Conservation (phyloP, 1,140 invertebrate genomes). For the Aplysia californica region DNA sequence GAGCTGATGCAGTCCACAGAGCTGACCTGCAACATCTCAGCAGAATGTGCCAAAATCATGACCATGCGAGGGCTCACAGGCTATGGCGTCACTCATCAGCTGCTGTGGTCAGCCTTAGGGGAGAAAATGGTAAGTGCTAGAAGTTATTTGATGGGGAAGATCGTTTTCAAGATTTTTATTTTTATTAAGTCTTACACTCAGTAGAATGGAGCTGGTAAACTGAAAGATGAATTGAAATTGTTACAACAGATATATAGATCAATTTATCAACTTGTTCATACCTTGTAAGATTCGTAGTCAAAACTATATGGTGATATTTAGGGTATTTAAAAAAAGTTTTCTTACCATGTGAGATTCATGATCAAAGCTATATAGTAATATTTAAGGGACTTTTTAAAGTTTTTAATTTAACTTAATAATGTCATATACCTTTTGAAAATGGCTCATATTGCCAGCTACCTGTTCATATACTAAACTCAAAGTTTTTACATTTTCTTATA, state of each 20-base stretch:
- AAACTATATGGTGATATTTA: background rate
- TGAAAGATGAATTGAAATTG: background rate
- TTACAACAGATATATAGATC: background rate
- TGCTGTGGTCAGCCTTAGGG: slow-evolving; percentile 54
- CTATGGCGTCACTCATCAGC: slow-evolving; percentile 60
- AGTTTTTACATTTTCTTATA: no score
- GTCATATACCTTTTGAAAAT: no score
- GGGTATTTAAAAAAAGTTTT: no score
- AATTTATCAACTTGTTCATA: background rate
- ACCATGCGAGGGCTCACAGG: slow-evolving; percentile 50
- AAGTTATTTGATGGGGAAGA: background rate
- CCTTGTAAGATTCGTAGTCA: background rate
- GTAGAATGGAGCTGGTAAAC: background rate
- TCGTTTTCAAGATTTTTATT: background rate
- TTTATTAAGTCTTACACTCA: background rate
- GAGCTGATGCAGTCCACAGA: slow-evolving; percentile 46
- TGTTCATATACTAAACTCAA: no score
- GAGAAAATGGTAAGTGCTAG: slow-evolving; percentile 44
- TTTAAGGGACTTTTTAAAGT: background rate
- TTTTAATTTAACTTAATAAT: no score
- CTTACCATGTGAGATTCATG: background rate
- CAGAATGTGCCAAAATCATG: slow-evolving; percentile 48
- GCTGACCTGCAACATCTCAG: slow-evolving; percentile 42
- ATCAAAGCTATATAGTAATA: background rate
- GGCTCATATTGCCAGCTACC: no score